Evolutionary conservation across 1,140 invertebrate genomes (phyloP).

Genomic region (Oryzaephilus surinamensis): DNA sequence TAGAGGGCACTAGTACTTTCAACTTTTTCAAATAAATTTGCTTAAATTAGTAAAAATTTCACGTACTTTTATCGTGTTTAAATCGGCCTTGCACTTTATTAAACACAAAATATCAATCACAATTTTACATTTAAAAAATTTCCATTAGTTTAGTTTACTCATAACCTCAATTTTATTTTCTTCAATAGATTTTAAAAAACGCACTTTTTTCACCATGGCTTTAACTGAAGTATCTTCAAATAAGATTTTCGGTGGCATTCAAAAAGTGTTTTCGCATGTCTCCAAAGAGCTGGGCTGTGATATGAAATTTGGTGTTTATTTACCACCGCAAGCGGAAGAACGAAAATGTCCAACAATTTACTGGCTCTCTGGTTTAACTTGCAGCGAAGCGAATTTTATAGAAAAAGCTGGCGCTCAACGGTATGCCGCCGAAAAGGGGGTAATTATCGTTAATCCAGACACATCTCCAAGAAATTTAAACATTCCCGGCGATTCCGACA

Average conservation of each 20-base stretch:
- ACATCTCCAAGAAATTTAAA: slow-evolving; percentile 88
- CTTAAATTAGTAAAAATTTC: background rate
- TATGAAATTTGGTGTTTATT: slow-evolving; percentile 88
- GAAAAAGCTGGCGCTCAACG: slow-evolving; percentile 89
- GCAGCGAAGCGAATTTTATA: slow-evolving; percentile 94
- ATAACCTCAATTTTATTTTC: too few relatives aligned
- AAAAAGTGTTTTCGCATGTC: slow-evolving; percentile 77
- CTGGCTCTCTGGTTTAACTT: slow-evolving; percentile 89
- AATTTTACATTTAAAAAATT: too few relatives aligned
- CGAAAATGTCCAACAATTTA: slow-evolving; percentile 76
- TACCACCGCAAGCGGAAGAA: slow-evolving; percentile 67
- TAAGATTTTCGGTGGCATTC: slow-evolving; percentile 69
- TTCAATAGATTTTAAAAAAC: too few relatives aligned
- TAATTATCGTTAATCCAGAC: slow-evolving; percentile 86
- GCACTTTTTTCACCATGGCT: too few relatives aligned
- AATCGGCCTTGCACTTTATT: too few relatives aligned
- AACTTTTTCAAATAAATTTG: background rate
- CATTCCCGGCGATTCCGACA: slow-evolving; percentile 81
- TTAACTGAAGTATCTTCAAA: slow-evolving; percentile 54
- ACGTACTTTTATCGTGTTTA: background rate
- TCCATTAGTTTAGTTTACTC: too few relatives aligned
- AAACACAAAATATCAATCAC: too few relatives aligned
- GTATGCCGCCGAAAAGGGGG: slow-evolving; percentile 65
- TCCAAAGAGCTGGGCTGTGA: slow-evolving; percentile 72
- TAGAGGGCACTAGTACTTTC: background rate